These are phyloP conservation scores for Calyptomena viridis DNA, from an alignment of 2,113 vertebrate species.

Conservation along the genomic window DNA sequence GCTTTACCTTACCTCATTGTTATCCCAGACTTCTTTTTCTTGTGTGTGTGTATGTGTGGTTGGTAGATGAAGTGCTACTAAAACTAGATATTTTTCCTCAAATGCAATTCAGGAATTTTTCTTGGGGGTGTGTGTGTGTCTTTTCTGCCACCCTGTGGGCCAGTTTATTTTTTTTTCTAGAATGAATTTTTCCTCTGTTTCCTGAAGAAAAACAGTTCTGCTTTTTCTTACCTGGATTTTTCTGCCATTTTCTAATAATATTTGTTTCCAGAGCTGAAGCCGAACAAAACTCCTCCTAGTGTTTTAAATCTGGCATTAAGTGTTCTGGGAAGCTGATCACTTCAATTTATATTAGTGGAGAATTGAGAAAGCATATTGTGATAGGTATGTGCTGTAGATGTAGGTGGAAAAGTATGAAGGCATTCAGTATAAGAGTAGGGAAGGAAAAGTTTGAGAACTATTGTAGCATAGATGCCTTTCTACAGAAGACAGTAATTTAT, in stretches of 20 bases:
- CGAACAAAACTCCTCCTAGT: not conserved
- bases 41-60: not conserved
- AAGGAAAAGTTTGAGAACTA: not conserved
- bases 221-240: not conserved
- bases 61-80: not conserved
- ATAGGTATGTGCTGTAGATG: accelerated
- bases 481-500: not conserved
- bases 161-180: not conserved
- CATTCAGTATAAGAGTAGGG: not conserved
- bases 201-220: not conserved
- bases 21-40: not conserved
- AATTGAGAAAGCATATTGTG: not conserved
- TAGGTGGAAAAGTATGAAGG: not conserved
- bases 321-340: not conserved
- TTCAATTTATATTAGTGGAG: not conserved
- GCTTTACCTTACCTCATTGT: not conserved
- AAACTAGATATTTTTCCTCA: not conserved
- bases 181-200: not conserved
- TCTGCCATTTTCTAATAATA: not conserved
- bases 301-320: not conserved
- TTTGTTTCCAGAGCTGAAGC: not conserved
- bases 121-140: not conserved
- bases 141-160: constrained; percentile 33
- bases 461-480: not conserved
- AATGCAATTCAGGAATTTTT: not conserved